phyloP scores from a whole-genome alignment of 2,888 invertebrate species.

The Eristalis intricaria region DNA sequence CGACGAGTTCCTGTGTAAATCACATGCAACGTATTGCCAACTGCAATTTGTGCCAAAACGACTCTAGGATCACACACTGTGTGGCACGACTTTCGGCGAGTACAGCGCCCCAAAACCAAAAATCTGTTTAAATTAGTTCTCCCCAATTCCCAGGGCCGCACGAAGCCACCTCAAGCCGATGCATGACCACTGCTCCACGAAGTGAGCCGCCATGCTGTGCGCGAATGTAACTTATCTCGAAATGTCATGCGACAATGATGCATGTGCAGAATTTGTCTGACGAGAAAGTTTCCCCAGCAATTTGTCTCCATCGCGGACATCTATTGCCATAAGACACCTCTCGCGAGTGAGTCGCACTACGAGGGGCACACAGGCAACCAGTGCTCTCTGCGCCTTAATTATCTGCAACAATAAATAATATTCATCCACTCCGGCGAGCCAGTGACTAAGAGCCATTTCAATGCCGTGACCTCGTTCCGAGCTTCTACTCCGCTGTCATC shows the following conservation, averaged over 20 bases:
- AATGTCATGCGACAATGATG: slow-evolving; percentile 66
- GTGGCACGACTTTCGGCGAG: slow-evolving; percentile 55
- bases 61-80: slow-evolving; percentile 55
- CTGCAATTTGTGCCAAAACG: slow-evolving; percentile 47
- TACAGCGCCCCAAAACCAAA: slow-evolving; percentile 6
- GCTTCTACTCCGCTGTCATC: slow-evolving; percentile 65
- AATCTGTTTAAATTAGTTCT: not conserved
- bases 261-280: slow-evolving; percentile 61
- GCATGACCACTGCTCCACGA: slow-evolving; percentile 31
- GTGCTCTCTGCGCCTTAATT: slow-evolving; percentile 55
- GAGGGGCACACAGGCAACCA: not conserved
- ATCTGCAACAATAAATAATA: slow-evolving; percentile 70
- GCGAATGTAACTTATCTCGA: slow-evolving; percentile 50
- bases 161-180: slow-evolving; percentile 40
- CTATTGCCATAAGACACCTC: slow-evolving; percentile 51
- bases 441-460: slow-evolving; percentile 63
- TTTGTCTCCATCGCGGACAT: slow-evolving; percentile 43
- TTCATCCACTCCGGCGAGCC: slow-evolving; percentile 30
- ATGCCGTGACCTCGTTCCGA: slow-evolving; percentile 68
- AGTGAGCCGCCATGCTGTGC: slow-evolving; percentile 43
- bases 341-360: not conserved
- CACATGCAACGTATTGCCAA: slow-evolving; percentile 44
- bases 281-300: slow-evolving; percentile 48
- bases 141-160: slow-evolving; percentile 19
- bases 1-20: slow-evolving; percentile 43